Evolutionary conservation across 2,888 invertebrate species (phyloP).

Genomic region (Operophtera brumata): DNA sequence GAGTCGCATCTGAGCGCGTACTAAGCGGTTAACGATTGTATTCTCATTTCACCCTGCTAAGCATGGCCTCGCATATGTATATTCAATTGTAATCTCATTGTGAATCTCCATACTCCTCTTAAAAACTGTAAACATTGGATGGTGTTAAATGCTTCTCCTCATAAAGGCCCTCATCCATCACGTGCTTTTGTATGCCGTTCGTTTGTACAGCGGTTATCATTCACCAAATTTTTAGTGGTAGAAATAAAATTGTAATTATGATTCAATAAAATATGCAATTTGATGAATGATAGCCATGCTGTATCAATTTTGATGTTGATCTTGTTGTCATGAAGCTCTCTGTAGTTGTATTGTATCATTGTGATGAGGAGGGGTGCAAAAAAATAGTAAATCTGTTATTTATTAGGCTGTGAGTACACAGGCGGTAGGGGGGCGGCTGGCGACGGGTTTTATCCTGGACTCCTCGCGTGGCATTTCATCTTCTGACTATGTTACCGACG

Average conservation of each 20-base stretch:
- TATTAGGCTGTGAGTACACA: constrained; percentile 51
- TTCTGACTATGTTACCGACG: constrained; percentile 23
- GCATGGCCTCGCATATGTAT: constrained; percentile 73
- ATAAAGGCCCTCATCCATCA: constrained; percentile 36
- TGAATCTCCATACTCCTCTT: constrained; percentile 71
- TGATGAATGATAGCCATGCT: constrained; percentile 22
- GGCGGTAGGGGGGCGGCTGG: constrained; percentile 33
- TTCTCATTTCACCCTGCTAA: constrained; percentile 74
- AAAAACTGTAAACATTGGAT: constrained; percentile 76
- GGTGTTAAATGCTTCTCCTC: constrained; percentile 61
- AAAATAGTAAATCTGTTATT: constrained; percentile 68
- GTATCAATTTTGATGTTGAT: constrained; percentile 15
- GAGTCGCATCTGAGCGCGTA: constrained; percentile 63
- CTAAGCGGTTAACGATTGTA: constrained; percentile 71
- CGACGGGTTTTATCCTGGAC: constrained; percentile 60
- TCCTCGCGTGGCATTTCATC: constrained; percentile 35
- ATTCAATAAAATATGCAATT: constrained; percentile 25
- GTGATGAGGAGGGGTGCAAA: constrained; percentile 53
- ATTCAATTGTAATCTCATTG: constrained; percentile 74
- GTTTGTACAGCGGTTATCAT: constrained; percentile 15
- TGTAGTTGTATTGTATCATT: constrained; percentile 26
- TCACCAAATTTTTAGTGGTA: constrained; percentile 22
- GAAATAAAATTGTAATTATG: constrained; percentile 29
- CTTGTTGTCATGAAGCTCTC: constrained; percentile 30
- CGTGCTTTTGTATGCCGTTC: constrained; percentile 9